These are phyloP conservation scores for Pachycephala philippinensis DNA, from an alignment of 2,113 vertebrate genomes.

Conservation along the genomic window DNA sequence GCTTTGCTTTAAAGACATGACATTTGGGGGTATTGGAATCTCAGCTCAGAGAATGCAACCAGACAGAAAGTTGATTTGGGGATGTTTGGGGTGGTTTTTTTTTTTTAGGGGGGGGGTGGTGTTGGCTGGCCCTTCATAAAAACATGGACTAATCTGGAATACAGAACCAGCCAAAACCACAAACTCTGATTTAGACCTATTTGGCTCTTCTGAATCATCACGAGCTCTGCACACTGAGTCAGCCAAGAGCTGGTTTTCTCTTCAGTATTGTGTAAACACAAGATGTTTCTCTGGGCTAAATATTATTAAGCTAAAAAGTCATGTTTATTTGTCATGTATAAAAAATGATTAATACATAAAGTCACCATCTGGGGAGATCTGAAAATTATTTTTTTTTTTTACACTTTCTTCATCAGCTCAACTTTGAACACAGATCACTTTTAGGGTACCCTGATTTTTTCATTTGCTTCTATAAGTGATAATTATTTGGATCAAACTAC, in stretches of 20 bases:
- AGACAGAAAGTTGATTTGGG: neutral
- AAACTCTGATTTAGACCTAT: slow-evolving; percentile 47
- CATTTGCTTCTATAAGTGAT: neutral
- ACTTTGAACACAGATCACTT: neutral
- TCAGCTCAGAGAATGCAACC: neutral
- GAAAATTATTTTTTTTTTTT: neutral
- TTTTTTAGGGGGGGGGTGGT: neutral
- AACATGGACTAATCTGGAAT: neutral
- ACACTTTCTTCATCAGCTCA: neutral
- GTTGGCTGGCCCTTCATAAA: neutral
- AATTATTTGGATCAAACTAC: neutral
- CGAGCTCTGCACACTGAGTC: slow-evolving; percentile 33
- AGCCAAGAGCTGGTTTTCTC: slow-evolving; percentile 38
- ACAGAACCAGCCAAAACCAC: slow-evolving; percentile 22
- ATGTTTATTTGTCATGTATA: slow-evolving; percentile 21
- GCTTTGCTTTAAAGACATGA: neutral
- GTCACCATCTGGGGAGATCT: neutral
- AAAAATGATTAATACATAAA: neutral
- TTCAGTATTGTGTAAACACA: slow-evolving; percentile 51
- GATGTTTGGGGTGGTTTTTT: neutral
- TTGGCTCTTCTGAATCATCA: slow-evolving; percentile 53
- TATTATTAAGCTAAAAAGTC: slow-evolving; percentile 40
- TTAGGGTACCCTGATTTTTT: neutral
- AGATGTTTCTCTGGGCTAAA: slow-evolving; percentile 51
- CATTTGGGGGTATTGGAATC: neutral